Evolutionary conservation across 2,888 invertebrate genomes (phyloP).

Genomic region (Melinaea menophilus): DNA sequence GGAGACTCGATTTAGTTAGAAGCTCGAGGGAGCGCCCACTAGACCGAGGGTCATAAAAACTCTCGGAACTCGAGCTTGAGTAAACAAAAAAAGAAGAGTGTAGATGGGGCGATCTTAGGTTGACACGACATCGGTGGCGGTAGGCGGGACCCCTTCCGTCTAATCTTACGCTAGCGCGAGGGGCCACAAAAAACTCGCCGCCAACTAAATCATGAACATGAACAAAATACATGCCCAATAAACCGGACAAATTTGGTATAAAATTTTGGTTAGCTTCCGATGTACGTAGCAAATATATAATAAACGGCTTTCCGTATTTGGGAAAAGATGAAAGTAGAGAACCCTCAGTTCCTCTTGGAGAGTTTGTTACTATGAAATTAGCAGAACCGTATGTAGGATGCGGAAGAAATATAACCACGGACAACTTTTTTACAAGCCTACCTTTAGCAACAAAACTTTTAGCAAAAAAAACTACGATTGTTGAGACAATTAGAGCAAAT

Average conservation of each 20-base stretch:
- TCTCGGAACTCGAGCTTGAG: too few relatives aligned
- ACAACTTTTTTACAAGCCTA: slow-evolving; percentile 12
- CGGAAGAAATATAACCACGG: slow-evolving; percentile 12
- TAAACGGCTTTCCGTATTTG: slow-evolving; percentile 11
- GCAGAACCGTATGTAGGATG: slow-evolving; percentile 9
- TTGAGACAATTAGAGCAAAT: slow-evolving; percentile 5
- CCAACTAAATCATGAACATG: too few relatives aligned
- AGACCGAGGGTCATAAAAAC: too few relatives aligned
- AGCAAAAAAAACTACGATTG: slow-evolving; percentile 11
- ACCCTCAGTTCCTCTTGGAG: background rate
- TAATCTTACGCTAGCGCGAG: too few relatives aligned
- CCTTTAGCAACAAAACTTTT: background rate
- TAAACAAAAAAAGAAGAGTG: too few relatives aligned
- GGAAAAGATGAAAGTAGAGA: slow-evolving; percentile 12
- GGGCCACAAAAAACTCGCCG: too few relatives aligned
- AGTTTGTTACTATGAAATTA: slow-evolving; percentile 6
- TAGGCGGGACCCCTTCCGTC: too few relatives aligned
- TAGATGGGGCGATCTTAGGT: too few relatives aligned
- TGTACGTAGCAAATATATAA: background rate
- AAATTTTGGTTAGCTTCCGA: slow-evolving; percentile 11
- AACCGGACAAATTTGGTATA: slow-evolving; percentile 7
- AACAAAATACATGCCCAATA: background rate
- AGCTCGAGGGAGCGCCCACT: too few relatives aligned
- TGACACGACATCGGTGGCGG: too few relatives aligned
- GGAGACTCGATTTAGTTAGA: too few relatives aligned